Evolutionary conservation across 2,113 vertebrate genomes (phyloP), one percentile per base, ranked within the genome.

Genomic region (Tachysurus fulvidraco): DNA sequence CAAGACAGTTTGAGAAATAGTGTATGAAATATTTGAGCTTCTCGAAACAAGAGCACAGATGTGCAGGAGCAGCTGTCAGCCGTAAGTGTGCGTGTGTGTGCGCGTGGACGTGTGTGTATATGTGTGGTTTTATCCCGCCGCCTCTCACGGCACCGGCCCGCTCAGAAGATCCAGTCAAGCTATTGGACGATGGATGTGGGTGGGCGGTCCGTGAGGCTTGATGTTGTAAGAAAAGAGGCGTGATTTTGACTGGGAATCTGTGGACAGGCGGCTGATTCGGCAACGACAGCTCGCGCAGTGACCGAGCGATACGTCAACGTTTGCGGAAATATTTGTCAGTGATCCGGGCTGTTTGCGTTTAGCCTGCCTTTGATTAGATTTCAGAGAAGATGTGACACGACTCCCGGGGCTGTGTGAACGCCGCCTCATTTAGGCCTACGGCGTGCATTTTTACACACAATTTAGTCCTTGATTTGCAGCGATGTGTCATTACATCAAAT

Each of bases 71-170:
- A 81, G 55, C 87, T 85, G 84, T 86, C 82, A 67, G 86, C 55
- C 60, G 67, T 57, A 83, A 76, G 89, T 77, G 92, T 88, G 73
- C 50, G 60, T 79, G 62, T 60, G 84, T 74, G 88, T 73, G 89
- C 69, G 92, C 85, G 62, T 44, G 52, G 76, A 71, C 59, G 86
- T 76, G 89, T 74, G 93, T 88, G 71, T 62, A n/a, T 82, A 64
- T 60, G 85, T 78, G 89, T 81, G 92, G 89, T 92, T 95, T 95
- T 95, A 96, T 95, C 91, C 89, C 91, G 90, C 90, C 83, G 92
- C 89, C 87, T 87, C 91, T 88, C 83, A 57, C 36, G 77, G 36
- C 52, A 84, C 30, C 69, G 36, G 81, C 92, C 90, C 88, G 92
- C 44, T 85, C 76, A 88, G 88, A 88, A 50, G 88, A 85, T 73